Percentiles rank a stretch among this genome's conserved stretches.
phyloP scores from a whole-genome alignment of 2,797 vertebrate genomes.

The Antennarius maculatus region DNA sequence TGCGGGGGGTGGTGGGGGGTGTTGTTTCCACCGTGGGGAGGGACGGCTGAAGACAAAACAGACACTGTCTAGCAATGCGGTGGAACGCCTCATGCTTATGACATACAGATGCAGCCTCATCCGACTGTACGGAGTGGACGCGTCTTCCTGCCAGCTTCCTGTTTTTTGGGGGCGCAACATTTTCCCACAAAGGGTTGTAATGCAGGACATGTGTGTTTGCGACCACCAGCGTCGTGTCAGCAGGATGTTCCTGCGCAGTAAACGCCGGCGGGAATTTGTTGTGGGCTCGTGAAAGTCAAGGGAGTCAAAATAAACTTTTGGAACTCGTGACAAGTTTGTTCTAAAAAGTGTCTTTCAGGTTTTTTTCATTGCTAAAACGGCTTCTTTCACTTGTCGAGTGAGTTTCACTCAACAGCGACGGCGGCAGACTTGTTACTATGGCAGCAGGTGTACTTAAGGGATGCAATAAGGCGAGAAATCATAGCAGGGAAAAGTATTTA shows the following conservation, averaged over 20 bases:
- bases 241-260: constrained; percentile 45
- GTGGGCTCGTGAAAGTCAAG: constrained; percentile 16
- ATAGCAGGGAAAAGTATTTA: not conserved
- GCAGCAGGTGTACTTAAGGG: constrained; percentile 56
- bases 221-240: constrained; percentile 22
- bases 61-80: constrained; percentile 8
- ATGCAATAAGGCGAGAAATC: constrained; percentile 40
- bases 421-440: constrained; percentile 41
- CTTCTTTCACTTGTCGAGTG: not conserved
- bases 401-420: constrained; percentile 13
- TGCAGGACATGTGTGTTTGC: constrained; percentile 42
- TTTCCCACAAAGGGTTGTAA: constrained; percentile 60
- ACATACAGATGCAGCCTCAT: too few relatives aligned
- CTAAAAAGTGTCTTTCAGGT: not conserved
- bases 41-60: constrained; percentile 25
- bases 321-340: not conserved
- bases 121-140: not conserved
- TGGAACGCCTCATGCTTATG: constrained; percentile 27
- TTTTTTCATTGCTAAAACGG: not conserved
- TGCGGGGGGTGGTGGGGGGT: not conserved
- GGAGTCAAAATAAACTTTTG: constrained; percentile 13
- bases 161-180: constrained; percentile 30
- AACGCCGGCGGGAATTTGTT: constrained; percentile 36
- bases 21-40: constrained; percentile 4
- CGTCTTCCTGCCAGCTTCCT: constrained; percentile 41